Percentiles rank a stretch among this genome's conserved stretches.
Evolutionary conservation across 2,797 vertebrate genomes (phyloP).

Genomic region (Melanogrammus aeglefinus): DNA sequence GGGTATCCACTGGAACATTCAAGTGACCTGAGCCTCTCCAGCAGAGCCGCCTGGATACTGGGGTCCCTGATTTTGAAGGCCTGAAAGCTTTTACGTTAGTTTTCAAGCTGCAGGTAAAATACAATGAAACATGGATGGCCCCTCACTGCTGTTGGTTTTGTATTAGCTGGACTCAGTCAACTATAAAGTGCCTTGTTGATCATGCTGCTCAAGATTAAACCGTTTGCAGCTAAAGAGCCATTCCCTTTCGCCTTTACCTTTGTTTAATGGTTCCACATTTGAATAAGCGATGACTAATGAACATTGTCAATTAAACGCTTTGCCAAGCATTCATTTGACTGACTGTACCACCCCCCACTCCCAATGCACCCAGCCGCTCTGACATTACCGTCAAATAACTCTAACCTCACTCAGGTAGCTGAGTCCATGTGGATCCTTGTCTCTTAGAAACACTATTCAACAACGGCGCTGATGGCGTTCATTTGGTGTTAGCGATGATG

Average conservation of each 20-base stretch:
- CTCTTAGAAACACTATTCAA: not conserved
- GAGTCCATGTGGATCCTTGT: not conserved
- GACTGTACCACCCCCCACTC: no score
- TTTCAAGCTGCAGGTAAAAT: not conserved
- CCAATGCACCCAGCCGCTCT: not conserved
- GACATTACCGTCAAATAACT: not conserved
- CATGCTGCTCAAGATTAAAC: not conserved
- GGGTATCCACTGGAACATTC: no score
- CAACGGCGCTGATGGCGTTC: not conserved
- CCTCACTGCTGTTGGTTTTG: not conserved
- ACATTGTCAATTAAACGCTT: no score
- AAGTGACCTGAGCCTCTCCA: not conserved
- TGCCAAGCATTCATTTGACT: no score
- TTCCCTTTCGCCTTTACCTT: not conserved
- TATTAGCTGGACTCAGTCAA: not conserved
- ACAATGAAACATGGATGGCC: not conserved
- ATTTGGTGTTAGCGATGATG: not conserved
- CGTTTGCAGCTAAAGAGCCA: not conserved
- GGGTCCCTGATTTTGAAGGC: not conserved
- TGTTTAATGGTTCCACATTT: not conserved
- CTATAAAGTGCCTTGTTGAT: constrained; percentile 17
- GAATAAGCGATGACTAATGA: not conserved
- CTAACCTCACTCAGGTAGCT: not conserved
- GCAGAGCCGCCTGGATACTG: not conserved
- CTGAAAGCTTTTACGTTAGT: not conserved